A percentile compares a stretch with the other conserved stretches of the same genome.
phyloP scores from a whole-genome alignment of 92 coral and sea anemone genomes.

The Isaurus tuberculatus region DNA sequence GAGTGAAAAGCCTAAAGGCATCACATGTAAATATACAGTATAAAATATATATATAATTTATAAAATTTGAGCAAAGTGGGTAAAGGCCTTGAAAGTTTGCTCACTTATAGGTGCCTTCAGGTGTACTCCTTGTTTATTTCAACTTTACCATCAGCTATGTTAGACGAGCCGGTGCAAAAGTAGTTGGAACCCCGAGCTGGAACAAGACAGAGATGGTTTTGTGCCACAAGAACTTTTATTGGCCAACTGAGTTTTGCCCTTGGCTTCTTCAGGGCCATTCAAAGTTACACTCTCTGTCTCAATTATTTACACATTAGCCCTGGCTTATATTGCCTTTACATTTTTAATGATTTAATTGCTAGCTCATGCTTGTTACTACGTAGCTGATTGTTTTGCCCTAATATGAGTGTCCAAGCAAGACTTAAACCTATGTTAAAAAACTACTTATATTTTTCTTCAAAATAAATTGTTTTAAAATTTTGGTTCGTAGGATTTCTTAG shows the following conservation, averaged over 20 bases:
- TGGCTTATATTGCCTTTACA: neutral
- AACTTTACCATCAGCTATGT: neutral
- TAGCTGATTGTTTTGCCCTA: neutral
- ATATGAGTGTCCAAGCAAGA: neutral
- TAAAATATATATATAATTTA: neutral
- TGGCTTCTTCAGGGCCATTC: neutral
- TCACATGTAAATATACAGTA: no score
- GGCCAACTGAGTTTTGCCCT: no score
- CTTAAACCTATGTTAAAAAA: neutral
- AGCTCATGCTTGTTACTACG: no score
- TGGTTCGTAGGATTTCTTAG: neutral
- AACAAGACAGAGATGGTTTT: neutral
- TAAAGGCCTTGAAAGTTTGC: neutral
- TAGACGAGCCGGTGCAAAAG: neutral
- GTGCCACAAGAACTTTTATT: no score
- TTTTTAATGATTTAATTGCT: neutral
- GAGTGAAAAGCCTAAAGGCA: no score
- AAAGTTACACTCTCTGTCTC: constrained; percentile 10
- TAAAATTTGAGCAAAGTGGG: neutral
- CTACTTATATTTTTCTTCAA: neutral
- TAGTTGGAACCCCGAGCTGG: neutral
- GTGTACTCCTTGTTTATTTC: neutral
- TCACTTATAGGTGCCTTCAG: neutral
- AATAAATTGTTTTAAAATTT: neutral
- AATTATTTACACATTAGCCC: neutral